A percentile compares a stretch with the other conserved stretches of the same genome.
phyloP scores from a whole-genome alignment of 2,888 invertebrate genomes.

The Calliphora vomitoria region DNA sequence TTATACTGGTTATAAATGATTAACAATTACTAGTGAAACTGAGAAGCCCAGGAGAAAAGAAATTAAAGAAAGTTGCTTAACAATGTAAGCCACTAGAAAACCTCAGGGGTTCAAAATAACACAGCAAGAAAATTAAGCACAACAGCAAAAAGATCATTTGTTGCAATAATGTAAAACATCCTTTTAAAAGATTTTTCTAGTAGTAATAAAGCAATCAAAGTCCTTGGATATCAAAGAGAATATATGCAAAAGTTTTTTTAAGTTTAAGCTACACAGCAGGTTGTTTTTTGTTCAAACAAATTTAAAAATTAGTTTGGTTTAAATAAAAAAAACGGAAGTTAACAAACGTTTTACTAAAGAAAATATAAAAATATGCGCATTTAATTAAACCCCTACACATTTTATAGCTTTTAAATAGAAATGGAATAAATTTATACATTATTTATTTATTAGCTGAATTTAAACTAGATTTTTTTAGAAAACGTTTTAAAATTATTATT shows the following conservation, averaged over 20 bases:
- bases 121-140: background rate
- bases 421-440: too few relatives aligned
- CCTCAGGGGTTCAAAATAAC: slow-evolving; percentile 34
- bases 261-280: background rate
- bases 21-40: slow-evolving; percentile 38
- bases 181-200: background rate
- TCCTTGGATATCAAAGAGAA: too few relatives aligned
- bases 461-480: too few relatives aligned
- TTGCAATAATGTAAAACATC: background rate
- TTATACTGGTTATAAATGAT: slow-evolving; percentile 35
- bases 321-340: slow-evolving; percentile 6
- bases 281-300: slow-evolving; percentile 12
- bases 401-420: too few relatives aligned
- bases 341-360: background rate
- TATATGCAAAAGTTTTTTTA: too few relatives aligned
- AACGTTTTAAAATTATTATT: too few relatives aligned
- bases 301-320: background rate
- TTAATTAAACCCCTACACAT: background rate
- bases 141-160: background rate
- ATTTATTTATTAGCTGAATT: too few relatives aligned
- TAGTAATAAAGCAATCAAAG: too few relatives aligned
- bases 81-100: slow-evolving; percentile 11
- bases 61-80: background rate
- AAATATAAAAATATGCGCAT: background rate
- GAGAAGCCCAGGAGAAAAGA: background rate